phyloP scores from a whole-genome alignment of 2,113 vertebrate genomes.

The Megaptera novaeangliae region DNA sequence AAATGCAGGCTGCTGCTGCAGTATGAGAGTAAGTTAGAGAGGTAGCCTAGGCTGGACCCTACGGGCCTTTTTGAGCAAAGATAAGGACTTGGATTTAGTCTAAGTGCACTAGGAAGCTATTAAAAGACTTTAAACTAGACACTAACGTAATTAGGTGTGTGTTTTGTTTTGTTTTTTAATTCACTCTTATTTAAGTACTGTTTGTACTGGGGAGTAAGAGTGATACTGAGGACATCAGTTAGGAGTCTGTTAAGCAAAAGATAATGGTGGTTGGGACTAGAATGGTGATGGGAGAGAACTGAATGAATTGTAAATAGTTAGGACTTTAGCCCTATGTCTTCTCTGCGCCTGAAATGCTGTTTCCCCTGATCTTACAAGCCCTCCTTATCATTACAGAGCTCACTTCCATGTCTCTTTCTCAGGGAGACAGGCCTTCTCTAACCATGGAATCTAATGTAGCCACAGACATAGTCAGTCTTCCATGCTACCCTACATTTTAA shows the following conservation, averaged over 20 bases:
- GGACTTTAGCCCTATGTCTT: background rate
- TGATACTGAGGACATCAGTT: background rate
- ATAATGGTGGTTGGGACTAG: background rate
- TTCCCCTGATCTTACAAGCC: background rate
- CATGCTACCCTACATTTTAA: background rate
- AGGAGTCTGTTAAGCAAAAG: background rate
- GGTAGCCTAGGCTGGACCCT: background rate
- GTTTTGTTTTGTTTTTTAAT: background rate
- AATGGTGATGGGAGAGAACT: background rate
- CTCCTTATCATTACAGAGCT: background rate
- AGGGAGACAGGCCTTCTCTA: background rate
- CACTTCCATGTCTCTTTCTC: background rate
- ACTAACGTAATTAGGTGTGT: background rate
- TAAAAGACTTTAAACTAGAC: background rate
- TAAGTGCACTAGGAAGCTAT: background rate
- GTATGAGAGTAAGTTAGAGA: background rate
- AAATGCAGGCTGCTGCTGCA: background rate
- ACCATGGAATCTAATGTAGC: background rate
- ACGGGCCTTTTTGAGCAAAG: background rate
- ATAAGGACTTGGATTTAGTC: background rate
- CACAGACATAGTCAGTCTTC: background rate
- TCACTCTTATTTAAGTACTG: background rate
- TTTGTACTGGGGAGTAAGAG: background rate
- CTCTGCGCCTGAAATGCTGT: background rate
- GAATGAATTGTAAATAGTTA: background rate